Evolutionary conservation across 2,113 vertebrate genomes (phyloP), one percentile per base, ranked within the genome.

Genomic region (Melanostigma gelatinosum): DNA sequence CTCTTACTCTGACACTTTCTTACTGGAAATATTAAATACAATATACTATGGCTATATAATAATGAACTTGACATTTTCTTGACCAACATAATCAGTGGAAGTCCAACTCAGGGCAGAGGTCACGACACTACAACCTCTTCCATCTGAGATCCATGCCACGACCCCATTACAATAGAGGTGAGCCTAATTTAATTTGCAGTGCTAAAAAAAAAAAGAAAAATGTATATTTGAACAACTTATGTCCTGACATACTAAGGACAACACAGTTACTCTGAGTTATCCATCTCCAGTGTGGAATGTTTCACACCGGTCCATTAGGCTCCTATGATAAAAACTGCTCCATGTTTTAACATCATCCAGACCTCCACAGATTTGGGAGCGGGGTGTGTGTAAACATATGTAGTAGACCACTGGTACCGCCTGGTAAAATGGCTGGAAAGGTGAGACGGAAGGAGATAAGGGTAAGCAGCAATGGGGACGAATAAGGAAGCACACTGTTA

Each of bases 401-500:
- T 84, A 83, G n/a, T 29, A 55, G 65, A 48, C 79, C 64, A 42
- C 50, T 87, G 83, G 87, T 79, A 77, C 80, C 48, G 79, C 68
- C 52, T 46, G 40, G 24, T 42, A 92, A 89, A 93, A 92, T 85
- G 76, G 80, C 77, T 85, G 81, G 84, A 91, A 91, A 89, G 77
- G 64, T 74, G 77, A 44, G 62, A 89, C 68, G 60, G 55, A 42
- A 48, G 54, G 40, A 58, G 75, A 93, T 88, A 92, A 82, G 78
- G 57, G 38, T 71, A 71, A 58, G 72, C 46, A 75, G 84, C 82
- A 87, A 89, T 84, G 72, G 67, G 42, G 76, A 82, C 61, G 12
- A 92, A 90, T 77, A 89, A 61, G 81, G 77, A 87, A 80, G 79
- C 87, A 88, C 90, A 82, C 84, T 90, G 91, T 78, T 75, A 85